Conservation (phyloP, 2,888 invertebrate genomes). For the Eupithecia pulchellata region DNA sequence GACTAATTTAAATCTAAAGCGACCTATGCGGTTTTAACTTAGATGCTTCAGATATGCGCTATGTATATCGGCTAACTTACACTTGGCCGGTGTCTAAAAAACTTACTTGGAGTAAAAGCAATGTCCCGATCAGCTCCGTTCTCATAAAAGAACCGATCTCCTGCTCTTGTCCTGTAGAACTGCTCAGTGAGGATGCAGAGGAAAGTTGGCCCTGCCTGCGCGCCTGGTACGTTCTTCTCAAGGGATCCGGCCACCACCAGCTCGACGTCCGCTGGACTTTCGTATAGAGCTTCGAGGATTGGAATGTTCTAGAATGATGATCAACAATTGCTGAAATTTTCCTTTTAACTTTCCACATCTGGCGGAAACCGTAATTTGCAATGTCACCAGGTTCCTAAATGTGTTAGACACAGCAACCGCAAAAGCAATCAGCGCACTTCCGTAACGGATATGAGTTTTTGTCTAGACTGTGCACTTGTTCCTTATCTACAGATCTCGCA, state of each 20-base stretch:
- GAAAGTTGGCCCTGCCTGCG: conserved; percentile 94
- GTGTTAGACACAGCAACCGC: not conserved
- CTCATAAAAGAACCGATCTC: conserved; percentile 95
- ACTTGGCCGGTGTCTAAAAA: not conserved
- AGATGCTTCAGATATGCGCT: too few species aligned
- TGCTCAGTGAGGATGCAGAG: conserved; percentile 94
- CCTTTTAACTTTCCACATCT: not conserved
- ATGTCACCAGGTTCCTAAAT: not conserved
- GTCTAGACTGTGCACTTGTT: not conserved
- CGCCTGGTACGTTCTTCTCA: conserved; percentile 90
- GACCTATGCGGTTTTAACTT: too few species aligned
- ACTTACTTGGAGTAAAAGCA: conserved; percentile 87
- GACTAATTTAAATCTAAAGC: too few species aligned
- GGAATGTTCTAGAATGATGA: conserved; percentile 84
- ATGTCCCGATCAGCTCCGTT: conserved; percentile 84
- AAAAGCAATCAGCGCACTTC: conserved; percentile 4
- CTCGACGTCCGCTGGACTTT: conserved; percentile 92
- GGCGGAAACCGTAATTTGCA: not conserved
- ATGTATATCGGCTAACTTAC: too few species aligned
- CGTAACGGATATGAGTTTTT: not conserved
- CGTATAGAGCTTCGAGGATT: conserved; percentile 87
- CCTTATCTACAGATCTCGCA: conserved; percentile 7
- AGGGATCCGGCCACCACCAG: conserved; percentile 93
- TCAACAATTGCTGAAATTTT: too few species aligned
- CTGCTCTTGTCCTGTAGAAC: conserved; percentile 93